These are phyloP conservation scores for Achlya flavicornis DNA, from an alignment of 2,888 invertebrate species.

Conservation along the genomic window DNA sequence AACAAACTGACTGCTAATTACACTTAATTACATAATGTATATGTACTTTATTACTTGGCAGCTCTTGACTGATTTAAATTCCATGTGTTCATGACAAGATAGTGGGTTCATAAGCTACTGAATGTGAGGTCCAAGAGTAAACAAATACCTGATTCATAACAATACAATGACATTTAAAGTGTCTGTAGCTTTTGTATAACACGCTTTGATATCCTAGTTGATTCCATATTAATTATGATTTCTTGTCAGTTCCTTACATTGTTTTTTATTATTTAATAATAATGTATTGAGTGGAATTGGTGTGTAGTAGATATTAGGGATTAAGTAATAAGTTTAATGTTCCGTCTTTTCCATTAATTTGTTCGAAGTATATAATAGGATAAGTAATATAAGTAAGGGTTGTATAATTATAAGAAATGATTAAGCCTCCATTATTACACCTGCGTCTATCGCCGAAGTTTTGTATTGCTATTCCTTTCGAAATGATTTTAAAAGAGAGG, in stretches of 20 bases:
- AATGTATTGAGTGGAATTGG: conserved; percentile 8
- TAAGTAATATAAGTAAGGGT: conserved; percentile 4
- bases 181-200: background rate
- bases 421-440: background rate
- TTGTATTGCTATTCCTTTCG: too few relatives aligned
- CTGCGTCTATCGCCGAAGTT: too few relatives aligned
- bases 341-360: conserved; percentile 12
- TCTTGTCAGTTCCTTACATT: conserved; percentile 9
- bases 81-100: background rate
- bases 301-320: conserved; percentile 9
- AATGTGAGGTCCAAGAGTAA: conserved; percentile 1
- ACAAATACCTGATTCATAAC: background rate
- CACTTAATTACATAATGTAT: background rate
- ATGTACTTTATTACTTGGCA: background rate
- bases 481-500: too few relatives aligned
- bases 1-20: too few relatives aligned
- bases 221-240: background rate
- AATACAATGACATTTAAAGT: background rate
- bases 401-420: conserved; percentile 6
- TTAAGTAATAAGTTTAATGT: conserved; percentile 8
- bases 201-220: background rate
- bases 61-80: background rate
- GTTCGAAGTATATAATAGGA: conserved; percentile 5
- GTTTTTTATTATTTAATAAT: background rate
- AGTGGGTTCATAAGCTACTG: background rate